A percentile compares a stretch with the other conserved stretches of the same genome.
Conservation (phyloP, 2,113 vertebrate species). For the Astur gentilis region DNA sequence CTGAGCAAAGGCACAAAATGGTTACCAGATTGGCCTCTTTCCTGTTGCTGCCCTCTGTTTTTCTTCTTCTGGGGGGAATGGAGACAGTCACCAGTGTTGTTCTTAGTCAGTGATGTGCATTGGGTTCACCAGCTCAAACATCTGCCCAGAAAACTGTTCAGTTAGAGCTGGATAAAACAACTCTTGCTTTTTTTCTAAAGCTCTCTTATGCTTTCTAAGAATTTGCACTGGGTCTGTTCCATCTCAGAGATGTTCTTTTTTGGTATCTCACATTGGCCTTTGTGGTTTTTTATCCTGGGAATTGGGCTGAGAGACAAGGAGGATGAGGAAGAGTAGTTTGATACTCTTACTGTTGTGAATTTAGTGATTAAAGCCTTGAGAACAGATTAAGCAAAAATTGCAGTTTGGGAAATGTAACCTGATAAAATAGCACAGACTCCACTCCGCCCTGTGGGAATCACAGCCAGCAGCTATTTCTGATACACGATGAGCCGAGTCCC, state of each 20-base stretch:
- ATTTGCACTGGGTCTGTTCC: conserved; percentile 59
- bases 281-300: conserved; percentile 21
- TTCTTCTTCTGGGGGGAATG: neutral
- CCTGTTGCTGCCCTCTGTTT: conserved; percentile 1
- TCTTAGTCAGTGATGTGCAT: conserved; percentile 3
- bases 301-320: neutral
- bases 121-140: conserved; percentile 20
- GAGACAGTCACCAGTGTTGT: neutral
- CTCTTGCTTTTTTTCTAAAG: neutral
- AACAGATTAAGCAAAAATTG: conserved; percentile 44
- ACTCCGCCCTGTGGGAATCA: neutral
- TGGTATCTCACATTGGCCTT: neutral
- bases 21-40: neutral
- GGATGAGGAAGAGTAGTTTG: neutral
- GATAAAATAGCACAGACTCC: conserved; percentile 5
- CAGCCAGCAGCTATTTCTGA: conserved; percentile 6
- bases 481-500: neutral
- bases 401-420: conserved; percentile 3
- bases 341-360: conserved; percentile 34
- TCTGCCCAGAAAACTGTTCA: conserved; percentile 21
- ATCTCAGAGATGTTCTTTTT: conserved; percentile 34
- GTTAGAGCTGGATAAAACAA: conserved; percentile 13
- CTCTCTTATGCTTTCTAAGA: conserved; percentile 69
- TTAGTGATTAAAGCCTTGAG: conserved; percentile 47
- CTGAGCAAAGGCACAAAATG: neutral